These are phyloP conservation scores for Acrobeloides nanus DNA, from an alignment of 2,888 invertebrate genomes.

Conservation along the genomic window DNA sequence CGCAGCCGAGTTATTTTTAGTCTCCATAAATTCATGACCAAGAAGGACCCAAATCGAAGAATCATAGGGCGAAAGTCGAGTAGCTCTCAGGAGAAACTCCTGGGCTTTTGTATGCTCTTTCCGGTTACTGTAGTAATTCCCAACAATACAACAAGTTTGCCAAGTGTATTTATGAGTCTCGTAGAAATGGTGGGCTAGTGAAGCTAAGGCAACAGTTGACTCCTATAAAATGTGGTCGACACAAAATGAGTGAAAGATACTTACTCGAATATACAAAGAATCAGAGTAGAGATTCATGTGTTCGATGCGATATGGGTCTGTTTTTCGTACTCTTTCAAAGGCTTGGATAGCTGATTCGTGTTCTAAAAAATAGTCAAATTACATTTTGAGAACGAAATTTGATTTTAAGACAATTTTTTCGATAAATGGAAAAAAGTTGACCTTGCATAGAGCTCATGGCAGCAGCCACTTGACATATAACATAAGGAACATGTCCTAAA, in stretches of 20 bases:
- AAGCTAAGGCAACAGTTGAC: conserved; percentile 65
- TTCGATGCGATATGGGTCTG: conserved; percentile 86
- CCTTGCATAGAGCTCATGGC: conserved; percentile 39
- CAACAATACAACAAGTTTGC: conserved; percentile 95
- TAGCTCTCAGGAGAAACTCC: conserved; percentile 72
- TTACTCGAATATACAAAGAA: conserved; percentile 72
- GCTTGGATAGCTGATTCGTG: conserved; percentile 35
- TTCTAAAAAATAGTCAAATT: conserved; percentile 21
- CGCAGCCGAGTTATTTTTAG: conserved; percentile 96
- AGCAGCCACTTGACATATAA: conserved; percentile 53
- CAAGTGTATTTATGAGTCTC: conserved; percentile 91
- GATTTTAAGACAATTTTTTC: neutral
- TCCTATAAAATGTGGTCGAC: neutral
- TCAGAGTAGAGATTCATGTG: conserved; percentile 95
- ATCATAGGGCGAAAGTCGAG: conserved; percentile 36
- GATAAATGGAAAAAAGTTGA: neutral
- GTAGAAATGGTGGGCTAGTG: conserved; percentile 83
- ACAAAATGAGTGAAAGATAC: conserved; percentile 6
- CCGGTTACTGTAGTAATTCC: conserved; percentile 92
- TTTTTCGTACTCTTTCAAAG: conserved; percentile 73
- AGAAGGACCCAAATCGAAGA: conserved; percentile 76
- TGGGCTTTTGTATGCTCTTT: conserved; percentile 96
- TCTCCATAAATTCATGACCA: conserved; percentile 97
- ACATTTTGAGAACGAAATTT: conserved; percentile 6
- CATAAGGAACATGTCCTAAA: conserved; percentile 19